These are phyloP conservation scores for Andrena bucephala DNA, from an alignment of 2,888 invertebrate species.

Conservation along the genomic window DNA sequence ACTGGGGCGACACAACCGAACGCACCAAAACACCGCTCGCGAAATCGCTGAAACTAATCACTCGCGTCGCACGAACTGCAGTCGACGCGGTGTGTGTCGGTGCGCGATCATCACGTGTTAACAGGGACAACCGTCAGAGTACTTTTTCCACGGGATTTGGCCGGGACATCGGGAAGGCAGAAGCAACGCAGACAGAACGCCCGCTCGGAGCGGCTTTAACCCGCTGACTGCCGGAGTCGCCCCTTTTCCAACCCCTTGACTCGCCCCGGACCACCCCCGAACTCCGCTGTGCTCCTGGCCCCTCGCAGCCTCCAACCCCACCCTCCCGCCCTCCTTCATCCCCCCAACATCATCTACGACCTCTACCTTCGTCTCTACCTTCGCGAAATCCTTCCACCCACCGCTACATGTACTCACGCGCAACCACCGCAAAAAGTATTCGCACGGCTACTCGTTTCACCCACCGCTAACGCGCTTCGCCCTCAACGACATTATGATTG, in stretches of 20 bases:
- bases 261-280: conserved; percentile 63
- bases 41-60: neutral
- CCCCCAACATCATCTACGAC: conserved; percentile 65
- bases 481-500: conserved; percentile 8
- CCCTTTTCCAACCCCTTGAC: conserved; percentile 80
- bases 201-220: conserved; percentile 81
- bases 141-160: conserved; percentile 25
- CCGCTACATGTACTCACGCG: neutral
- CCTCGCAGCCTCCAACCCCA: conserved; percentile 54
- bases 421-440: conserved; percentile 20
- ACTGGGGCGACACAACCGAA: neutral
- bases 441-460: conserved; percentile 20
- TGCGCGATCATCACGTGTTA: conserved; percentile 39
- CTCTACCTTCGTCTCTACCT: conserved; percentile 60
- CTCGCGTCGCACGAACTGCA: neutral
- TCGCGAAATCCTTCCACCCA: conserved; percentile 65
- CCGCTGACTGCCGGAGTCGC: conserved; percentile 82
- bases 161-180: conserved; percentile 15
- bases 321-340: conserved; percentile 27
- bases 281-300: conserved; percentile 61
- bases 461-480: conserved; percentile 24
- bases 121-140: neutral
- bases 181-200: conserved; percentile 55
- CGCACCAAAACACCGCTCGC: neutral
- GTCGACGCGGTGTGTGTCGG: neutral